Evolutionary conservation across 2,888 invertebrate species (phyloP).

Genomic region (Harpagoxenus sublaevis): DNA sequence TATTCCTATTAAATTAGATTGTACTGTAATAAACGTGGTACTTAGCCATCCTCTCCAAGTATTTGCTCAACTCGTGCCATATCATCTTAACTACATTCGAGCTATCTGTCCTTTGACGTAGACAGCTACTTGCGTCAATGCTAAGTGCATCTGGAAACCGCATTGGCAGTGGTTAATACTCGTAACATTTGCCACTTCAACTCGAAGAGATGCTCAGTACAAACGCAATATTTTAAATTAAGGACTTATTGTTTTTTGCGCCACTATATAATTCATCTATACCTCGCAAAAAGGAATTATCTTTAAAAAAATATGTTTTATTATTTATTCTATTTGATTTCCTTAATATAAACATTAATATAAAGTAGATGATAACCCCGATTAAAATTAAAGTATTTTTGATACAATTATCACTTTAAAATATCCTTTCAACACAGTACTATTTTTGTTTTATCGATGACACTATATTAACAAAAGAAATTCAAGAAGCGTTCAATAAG

Average conservation of each 20-base stretch:
- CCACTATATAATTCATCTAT: background rate
- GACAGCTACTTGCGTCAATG: constrained; percentile 35
- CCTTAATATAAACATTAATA: background rate
- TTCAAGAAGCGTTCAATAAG: background rate
- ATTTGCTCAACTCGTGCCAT: constrained; percentile 8
- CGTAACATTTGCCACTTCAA: background rate
- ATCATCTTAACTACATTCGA: constrained; percentile 41
- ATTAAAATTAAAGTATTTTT: background rate
- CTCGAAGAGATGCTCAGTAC: background rate
- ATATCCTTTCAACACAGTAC: background rate
- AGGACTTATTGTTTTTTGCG: background rate
- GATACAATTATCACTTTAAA: background rate
- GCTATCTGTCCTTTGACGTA: constrained; percentile 41
- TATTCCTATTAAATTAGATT: background rate
- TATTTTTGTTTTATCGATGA: too few species aligned
- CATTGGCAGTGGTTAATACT: background rate
- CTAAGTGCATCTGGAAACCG: constrained; percentile 43
- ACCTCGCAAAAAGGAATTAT: background rate
- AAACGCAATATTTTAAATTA: constrained; percentile 4
- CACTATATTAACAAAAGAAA: background rate
- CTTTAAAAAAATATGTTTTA: background rate
- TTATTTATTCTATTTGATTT: background rate
- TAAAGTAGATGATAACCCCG: background rate
- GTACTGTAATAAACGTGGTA: background rate
- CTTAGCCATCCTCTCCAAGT: background rate